These are phyloP conservation scores for Platyscapa corneri DNA, from an alignment of 1,140 invertebrate species.

Conservation along the genomic window DNA sequence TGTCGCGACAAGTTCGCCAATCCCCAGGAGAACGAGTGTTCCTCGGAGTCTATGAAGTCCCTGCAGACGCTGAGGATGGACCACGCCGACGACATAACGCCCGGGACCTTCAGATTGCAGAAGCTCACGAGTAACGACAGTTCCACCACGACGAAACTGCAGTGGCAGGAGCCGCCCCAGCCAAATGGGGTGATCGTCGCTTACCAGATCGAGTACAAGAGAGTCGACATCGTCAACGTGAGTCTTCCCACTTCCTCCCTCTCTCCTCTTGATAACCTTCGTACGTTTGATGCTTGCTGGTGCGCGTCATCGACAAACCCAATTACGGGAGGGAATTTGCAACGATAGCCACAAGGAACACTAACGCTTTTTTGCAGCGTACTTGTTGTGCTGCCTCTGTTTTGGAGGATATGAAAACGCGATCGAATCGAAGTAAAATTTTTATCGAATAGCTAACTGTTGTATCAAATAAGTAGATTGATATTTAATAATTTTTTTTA, in stretches of 20 bases:
- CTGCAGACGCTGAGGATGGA: slow-evolving; percentile 70
- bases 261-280: too few relatives aligned
- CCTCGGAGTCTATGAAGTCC: slow-evolving; percentile 69
- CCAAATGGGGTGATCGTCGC: slow-evolving; percentile 91
- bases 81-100: slow-evolving; percentile 78
- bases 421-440: too few relatives aligned
- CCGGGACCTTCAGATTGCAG: slow-evolving; percentile 69
- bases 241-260: slow-evolving; percentile 55
- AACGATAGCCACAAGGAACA: too few relatives aligned
- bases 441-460: too few relatives aligned
- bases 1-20: slow-evolving; percentile 78
- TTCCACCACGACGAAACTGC: slow-evolving; percentile 76
- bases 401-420: too few relatives aligned
- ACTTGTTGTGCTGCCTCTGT: too few relatives aligned
- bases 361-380: too few relatives aligned
- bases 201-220: slow-evolving; percentile 85
- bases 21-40: slow-evolving; percentile 67
- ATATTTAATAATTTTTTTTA: too few relatives aligned
- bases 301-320: too few relatives aligned
- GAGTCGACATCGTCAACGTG: slow-evolving; percentile 78
- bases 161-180: slow-evolving; percentile 85
- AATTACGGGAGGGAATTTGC: too few relatives aligned
- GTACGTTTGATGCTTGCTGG: too few relatives aligned
- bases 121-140: slow-evolving; percentile 63
- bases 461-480: too few relatives aligned